Conservation (phyloP, 2,888 invertebrate species). For the Diogma glabrata region DNA sequence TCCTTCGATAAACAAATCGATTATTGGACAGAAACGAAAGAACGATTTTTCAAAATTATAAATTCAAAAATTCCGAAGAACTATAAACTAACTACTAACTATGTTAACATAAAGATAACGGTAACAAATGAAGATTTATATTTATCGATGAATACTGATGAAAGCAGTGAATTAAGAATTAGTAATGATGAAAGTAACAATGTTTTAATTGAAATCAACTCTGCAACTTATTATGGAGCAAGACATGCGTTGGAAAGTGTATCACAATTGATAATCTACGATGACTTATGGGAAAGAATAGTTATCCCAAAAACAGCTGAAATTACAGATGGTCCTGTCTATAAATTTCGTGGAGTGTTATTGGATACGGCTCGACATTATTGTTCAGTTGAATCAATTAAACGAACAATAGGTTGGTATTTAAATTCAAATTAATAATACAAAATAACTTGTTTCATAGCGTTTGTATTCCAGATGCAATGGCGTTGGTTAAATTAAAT, state of each 20-base stretch:
- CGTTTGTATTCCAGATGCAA: too few species aligned
- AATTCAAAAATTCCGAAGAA: slow-evolving; percentile 19
- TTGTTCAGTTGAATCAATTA: slow-evolving; percentile 13
- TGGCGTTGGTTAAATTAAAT: slow-evolving; percentile 75
- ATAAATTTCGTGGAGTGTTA: slow-evolving; percentile 49
- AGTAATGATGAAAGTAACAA: too few species aligned
- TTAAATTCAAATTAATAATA: too few species aligned
- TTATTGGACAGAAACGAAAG: slow-evolving; percentile 28
- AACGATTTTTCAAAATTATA: slow-evolving; percentile 15
- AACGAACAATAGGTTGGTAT: slow-evolving; percentile 17
- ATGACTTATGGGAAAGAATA: slow-evolving; percentile 48
- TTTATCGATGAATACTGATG: slow-evolving; percentile 41
- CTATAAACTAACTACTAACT: too few species aligned
- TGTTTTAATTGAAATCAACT: too few species aligned
- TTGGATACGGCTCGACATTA: slow-evolving; percentile 54
- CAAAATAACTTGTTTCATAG: too few species aligned
- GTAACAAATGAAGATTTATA: slow-evolving; percentile 11
- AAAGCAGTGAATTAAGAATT: slow-evolving; percentile 43
- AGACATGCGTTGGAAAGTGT: slow-evolving; percentile 58
- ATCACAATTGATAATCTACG: slow-evolving; percentile 53
- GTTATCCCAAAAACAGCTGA: slow-evolving; percentile 29
- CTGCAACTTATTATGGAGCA: slow-evolving; percentile 52
- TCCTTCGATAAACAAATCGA: slow-evolving; percentile 16
- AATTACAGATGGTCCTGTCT: slow-evolving; percentile 41
- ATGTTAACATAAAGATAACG: too few species aligned